These are phyloP conservation scores for Podarcis cretensis DNA, from an alignment of 2,113 vertebrate species.

Conservation along the genomic window DNA sequence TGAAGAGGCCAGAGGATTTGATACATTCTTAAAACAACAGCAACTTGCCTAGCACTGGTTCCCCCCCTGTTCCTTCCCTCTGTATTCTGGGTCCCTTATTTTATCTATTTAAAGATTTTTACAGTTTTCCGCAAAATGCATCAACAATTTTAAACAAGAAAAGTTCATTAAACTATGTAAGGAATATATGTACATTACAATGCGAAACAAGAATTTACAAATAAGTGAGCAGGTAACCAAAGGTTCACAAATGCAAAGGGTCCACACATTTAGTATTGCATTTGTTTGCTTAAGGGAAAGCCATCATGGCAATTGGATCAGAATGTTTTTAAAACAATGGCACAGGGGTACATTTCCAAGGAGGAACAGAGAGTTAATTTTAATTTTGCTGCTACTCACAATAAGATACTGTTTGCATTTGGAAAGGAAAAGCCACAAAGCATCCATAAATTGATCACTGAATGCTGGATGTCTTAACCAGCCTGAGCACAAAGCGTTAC, in stretches of 20 bases:
- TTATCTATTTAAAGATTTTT: background rate
- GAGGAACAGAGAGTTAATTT: constrained; percentile 41
- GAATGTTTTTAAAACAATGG: constrained; percentile 9
- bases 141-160: too few species aligned
- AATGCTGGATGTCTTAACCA: constrained; percentile 62
- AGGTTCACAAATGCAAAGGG: too few species aligned
- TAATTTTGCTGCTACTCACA: constrained; percentile 14
- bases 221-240: too few species aligned
- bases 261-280: background rate
- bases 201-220: too few species aligned
- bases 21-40: background rate
- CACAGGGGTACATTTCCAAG: constrained; percentile 33
- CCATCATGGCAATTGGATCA: background rate
- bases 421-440: constrained; percentile 34
- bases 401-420: background rate
- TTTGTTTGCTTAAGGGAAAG: background rate
- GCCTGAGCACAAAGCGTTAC: constrained; percentile 56
- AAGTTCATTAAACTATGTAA: too few species aligned
- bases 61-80: background rate
- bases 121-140: too few species aligned
- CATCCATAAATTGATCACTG: constrained; percentile 44
- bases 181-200: too few species aligned
- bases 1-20: background rate
- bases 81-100: background rate
- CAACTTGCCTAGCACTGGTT: background rate